Percentiles rank a stretch among this genome's conserved stretches.
Conservation (phyloP, 2,888 invertebrate genomes). For the Eupithecia vulgata region DNA sequence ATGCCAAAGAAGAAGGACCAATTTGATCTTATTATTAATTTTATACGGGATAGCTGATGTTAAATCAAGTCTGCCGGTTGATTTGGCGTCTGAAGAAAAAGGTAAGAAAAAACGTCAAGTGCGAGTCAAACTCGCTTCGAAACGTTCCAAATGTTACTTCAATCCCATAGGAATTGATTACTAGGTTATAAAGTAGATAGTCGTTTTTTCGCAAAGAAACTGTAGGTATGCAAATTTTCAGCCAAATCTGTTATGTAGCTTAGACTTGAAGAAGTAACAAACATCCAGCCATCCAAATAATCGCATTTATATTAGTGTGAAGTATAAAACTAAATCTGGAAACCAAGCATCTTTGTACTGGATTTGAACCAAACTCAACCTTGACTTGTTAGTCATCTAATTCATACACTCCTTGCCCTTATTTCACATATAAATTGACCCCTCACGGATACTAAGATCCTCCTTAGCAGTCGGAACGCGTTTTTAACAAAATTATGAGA, state of each 20-base stretch:
- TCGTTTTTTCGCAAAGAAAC: too few relatives aligned
- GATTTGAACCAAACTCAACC: neutral
- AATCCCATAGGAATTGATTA: too few relatives aligned
- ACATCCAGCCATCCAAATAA: too few relatives aligned
- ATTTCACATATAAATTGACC: conserved; percentile 12
- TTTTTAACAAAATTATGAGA: conserved; percentile 23
- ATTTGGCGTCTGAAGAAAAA: conserved; percentile 77
- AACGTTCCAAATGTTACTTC: too few relatives aligned
- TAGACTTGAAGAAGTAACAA: too few relatives aligned
- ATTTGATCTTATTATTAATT: conserved; percentile 70
- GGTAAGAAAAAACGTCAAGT: conserved; percentile 51
- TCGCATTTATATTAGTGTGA: too few relatives aligned
- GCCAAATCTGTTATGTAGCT: too few relatives aligned
- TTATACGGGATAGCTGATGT: conserved; percentile 80
- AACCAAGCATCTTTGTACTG: neutral
- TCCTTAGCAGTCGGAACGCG: conserved; percentile 19
- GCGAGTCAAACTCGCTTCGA: too few relatives aligned
- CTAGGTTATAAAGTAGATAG: too few relatives aligned
- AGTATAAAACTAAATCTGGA: neutral
- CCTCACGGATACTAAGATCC: conserved; percentile 20
- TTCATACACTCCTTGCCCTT: conserved; percentile 10
- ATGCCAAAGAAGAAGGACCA: conserved; percentile 72
- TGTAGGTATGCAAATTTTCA: too few relatives aligned
- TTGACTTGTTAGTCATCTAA: conserved; percentile 4
- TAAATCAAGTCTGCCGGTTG: conserved; percentile 72